Evolutionary conservation across 2,888 invertebrate genomes (phyloP).

Genomic region (Apamea anceps): DNA sequence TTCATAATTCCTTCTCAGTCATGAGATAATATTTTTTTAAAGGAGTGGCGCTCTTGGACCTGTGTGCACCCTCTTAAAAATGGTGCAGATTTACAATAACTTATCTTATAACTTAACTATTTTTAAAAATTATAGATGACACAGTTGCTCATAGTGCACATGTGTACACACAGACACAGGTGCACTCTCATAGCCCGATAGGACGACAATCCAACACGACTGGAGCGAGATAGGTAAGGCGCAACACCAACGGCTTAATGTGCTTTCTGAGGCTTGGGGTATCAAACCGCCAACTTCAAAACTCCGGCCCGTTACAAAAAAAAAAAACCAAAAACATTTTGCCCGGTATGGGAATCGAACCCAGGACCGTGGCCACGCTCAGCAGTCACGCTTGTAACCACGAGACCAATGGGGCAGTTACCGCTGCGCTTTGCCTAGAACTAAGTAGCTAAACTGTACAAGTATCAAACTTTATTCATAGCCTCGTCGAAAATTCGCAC

Average conservation of each 20-base stretch:
- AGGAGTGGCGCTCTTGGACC: no score
- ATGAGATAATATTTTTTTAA: no score
- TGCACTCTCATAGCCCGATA: not conserved
- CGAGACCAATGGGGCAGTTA: not conserved
- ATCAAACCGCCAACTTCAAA: not conserved
- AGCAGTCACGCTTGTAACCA: not conserved
- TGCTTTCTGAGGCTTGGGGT: not conserved
- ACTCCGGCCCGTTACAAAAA: not conserved
- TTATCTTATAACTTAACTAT: no score
- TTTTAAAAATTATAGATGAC: no score
- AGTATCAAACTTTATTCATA: slow-evolving; percentile 12
- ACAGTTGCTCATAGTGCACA: no score
- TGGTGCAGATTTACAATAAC: no score
- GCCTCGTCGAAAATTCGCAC: slow-evolving; percentile 38
- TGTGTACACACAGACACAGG: not conserved
- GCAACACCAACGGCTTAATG: no score
- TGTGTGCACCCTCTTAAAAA: no score
- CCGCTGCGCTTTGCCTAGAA: not conserved
- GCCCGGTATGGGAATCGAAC: not conserved
- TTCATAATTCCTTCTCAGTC: no score
- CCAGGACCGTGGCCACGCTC: not conserved
- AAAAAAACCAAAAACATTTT: not conserved
- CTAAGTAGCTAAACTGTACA: slow-evolving; percentile 7
- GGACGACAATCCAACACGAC: not conserved
- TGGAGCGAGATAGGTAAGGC: not conserved